These are phyloP conservation scores for Tamias sibiricus DNA, from an alignment of 2,113 vertebrate genomes.

Conservation along the genomic window DNA sequence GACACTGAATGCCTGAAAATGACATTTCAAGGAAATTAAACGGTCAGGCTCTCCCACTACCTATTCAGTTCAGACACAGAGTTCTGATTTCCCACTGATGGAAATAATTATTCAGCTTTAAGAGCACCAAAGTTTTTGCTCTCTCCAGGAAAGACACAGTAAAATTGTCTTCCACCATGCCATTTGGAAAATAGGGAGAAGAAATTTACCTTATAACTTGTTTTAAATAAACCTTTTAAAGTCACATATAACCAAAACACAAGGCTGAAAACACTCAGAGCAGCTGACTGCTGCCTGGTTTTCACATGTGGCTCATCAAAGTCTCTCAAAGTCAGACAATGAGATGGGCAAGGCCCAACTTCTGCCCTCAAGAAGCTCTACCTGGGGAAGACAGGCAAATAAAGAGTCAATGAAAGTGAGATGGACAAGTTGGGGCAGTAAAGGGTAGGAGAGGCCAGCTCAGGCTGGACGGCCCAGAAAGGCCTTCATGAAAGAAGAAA, in stretches of 20 bases:
- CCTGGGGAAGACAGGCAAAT: background rate
- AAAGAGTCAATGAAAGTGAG: background rate
- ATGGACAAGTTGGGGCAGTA: background rate
- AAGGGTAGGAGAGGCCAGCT: background rate
- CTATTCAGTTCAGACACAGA: conserved; percentile 31
- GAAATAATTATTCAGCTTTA: conserved; percentile 51
- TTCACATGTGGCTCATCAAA: background rate
- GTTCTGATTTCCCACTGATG: conserved; percentile 61
- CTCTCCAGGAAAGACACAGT: background rate
- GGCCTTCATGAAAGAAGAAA: background rate
- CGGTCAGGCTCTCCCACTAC: conserved; percentile 27
- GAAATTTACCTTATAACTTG: conserved; percentile 5
- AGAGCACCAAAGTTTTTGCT: conserved; percentile 19
- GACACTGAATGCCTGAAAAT: conserved; percentile 19
- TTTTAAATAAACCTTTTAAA: conserved; percentile 68
- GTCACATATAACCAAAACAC: background rate
- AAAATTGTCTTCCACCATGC: conserved; percentile 37
- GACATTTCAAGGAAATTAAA: conserved; percentile 66
- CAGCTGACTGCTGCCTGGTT: background rate
- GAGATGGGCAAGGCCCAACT: background rate
- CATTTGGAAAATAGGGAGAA: background rate
- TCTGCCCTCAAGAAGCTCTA: background rate
- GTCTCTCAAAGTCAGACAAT: background rate
- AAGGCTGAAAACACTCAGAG: background rate
- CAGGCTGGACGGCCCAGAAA: background rate